A percentile compares a stretch with the other conserved stretches of the same genome.
phyloP scores from a whole-genome alignment of 2,113 vertebrate genomes.

The Sinocyclocheilus anophthalmus region DNA sequence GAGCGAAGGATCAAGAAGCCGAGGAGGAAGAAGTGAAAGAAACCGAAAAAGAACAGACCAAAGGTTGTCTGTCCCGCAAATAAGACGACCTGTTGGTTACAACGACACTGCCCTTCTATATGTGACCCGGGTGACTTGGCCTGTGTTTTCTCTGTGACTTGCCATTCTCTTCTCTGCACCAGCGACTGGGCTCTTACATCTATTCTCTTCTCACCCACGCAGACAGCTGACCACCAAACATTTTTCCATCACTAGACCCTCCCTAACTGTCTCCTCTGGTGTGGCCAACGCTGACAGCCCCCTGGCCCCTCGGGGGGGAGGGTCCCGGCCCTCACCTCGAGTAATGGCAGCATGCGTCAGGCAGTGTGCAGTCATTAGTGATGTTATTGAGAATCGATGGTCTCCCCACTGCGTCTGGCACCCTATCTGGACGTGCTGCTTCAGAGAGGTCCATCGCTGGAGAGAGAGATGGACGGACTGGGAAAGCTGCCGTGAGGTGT shows the following conservation, averaged over 20 bases:
- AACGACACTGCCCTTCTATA: slow-evolving; percentile 65
- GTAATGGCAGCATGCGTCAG: slow-evolving; percentile 43
- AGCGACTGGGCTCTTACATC: too few relatives aligned
- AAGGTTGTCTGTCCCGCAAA: slow-evolving; percentile 73
- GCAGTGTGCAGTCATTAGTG: slow-evolving; percentile 37
- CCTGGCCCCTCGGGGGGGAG: slow-evolving; percentile 37
- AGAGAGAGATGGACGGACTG: slow-evolving; percentile 16
- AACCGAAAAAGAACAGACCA: slow-evolving; percentile 19
- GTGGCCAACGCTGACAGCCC: not conserved
- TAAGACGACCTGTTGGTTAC: slow-evolving; percentile 24
- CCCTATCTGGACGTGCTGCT: slow-evolving; percentile 7
- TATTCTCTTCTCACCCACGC: too few relatives aligned
- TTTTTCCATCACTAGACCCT: too few relatives aligned
- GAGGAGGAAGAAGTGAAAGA: slow-evolving; percentile 4
- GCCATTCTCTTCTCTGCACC: too few relatives aligned
- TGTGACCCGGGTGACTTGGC: too few relatives aligned
- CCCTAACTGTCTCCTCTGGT: slow-evolving; percentile 37
- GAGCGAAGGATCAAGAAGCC: slow-evolving; percentile 73
- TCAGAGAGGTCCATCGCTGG: not conserved
- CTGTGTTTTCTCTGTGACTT: too few relatives aligned
- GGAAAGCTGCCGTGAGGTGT: slow-evolving; percentile 35
- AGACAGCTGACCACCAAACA: too few relatives aligned
- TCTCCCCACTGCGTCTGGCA: slow-evolving; percentile 9
- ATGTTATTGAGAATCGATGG: slow-evolving; percentile 45
- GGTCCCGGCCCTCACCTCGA: slow-evolving; percentile 36